Evolutionary conservation across 2,113 vertebrate genomes (phyloP).

Genomic region (Lycaon pictus): DNA sequence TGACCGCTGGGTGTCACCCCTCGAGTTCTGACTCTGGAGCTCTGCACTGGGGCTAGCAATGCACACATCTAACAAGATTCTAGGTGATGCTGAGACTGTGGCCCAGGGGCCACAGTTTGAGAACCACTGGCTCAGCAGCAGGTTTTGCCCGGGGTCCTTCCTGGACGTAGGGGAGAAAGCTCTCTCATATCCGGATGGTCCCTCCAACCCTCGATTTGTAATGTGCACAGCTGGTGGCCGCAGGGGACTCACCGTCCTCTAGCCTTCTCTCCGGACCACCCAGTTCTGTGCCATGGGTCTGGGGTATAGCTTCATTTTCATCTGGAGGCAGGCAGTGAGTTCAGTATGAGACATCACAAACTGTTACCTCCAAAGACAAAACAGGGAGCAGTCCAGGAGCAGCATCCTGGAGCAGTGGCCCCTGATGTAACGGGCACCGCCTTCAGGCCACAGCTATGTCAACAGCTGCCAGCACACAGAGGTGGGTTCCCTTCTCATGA

Average conservation of each 20-base stretch:
- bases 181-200: neutral
- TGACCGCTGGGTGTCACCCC: neutral
- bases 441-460: neutral
- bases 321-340: neutral
- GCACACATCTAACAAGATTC: neutral
- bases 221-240: neutral
- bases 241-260: neutral
- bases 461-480: neutral
- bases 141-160: neutral
- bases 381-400: neutral
- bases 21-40: neutral
- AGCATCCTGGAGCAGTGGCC: neutral
- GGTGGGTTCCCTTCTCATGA: neutral
- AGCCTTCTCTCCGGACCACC: neutral
- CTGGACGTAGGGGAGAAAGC: neutral
- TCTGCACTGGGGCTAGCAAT: neutral
- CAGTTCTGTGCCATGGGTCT: neutral
- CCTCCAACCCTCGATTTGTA: neutral
- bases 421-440: accelerated
- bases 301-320: neutral
- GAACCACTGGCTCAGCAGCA: neutral
- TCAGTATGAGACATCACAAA: neutral
- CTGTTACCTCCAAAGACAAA: neutral
- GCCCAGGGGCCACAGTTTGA: neutral
- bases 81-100: neutral